Evolutionary conservation across 1,140 invertebrate species (phyloP).

Genomic region (Matsumurasca onukii): DNA sequence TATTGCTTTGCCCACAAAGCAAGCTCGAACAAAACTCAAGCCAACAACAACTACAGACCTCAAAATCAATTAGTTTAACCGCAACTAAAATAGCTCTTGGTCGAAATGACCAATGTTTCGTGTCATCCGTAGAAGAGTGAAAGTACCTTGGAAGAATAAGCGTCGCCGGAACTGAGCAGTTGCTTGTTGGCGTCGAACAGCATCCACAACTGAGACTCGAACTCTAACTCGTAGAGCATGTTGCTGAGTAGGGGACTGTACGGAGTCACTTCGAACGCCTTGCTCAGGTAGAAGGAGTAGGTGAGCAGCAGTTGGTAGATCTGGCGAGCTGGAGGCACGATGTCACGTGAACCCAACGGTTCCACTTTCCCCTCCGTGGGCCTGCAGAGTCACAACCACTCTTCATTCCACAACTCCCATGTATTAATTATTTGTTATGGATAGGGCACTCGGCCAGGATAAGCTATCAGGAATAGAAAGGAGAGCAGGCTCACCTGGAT

Average conservation of each 20-base stretch:
- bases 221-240: constrained; percentile 91
- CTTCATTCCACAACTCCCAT: background rate
- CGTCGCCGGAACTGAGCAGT: constrained; percentile 80
- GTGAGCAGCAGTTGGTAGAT: constrained; percentile 88
- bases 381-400: constrained; percentile 55
- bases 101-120: too few species aligned
- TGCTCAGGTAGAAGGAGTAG: constrained; percentile 82
- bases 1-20: too few species aligned
- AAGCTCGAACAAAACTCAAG: too few species aligned
- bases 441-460: background rate
- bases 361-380: constrained; percentile 77
- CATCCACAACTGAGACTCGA: constrained; percentile 96
- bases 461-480: background rate
- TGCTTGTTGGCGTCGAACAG: constrained; percentile 93
- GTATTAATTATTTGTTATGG: background rate
- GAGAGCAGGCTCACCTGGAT: too few species aligned
- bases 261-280: constrained; percentile 79
- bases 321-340: constrained; percentile 80
- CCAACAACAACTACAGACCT: too few species aligned
- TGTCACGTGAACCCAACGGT: constrained; percentile 71
- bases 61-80: too few species aligned
- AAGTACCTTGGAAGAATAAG: constrained; percentile 78
- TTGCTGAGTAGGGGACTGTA: constrained; percentile 80
- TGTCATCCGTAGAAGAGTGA: too few species aligned
- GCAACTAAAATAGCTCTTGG: too few species aligned